Conservation (phyloP, 2,888 invertebrate genomes). For the Nineta flava region DNA sequence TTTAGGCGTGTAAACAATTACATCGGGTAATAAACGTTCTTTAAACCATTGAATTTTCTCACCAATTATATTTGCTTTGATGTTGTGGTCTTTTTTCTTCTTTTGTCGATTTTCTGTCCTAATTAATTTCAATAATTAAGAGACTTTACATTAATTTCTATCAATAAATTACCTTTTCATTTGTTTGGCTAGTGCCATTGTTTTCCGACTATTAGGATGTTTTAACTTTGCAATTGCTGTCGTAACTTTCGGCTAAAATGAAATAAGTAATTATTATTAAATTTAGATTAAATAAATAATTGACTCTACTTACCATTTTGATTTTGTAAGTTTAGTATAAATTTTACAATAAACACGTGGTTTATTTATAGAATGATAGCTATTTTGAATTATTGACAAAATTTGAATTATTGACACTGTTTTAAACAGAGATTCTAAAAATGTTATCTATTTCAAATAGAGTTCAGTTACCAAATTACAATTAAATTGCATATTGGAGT, state of each 20-base stretch:
- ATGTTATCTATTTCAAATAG: too few species aligned
- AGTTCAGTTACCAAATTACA: too few species aligned
- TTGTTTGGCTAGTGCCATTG: conserved; percentile 53
- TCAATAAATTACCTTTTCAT: conserved; percentile 36
- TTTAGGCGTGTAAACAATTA: conserved; percentile 33
- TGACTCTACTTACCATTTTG: neutral
- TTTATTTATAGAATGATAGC: too few species aligned
- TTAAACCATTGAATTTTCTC: conserved; percentile 71
- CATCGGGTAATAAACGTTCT: conserved; percentile 36
- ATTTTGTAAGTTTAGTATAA: neutral
- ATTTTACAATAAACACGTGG: neutral
- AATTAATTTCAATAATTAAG: conserved; percentile 13
- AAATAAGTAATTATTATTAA: conserved; percentile 2
- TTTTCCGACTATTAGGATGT: conserved; percentile 78
- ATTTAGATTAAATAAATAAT: neutral
- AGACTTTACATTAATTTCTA: too few species aligned
- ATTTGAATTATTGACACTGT: too few species aligned
- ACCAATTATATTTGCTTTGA: conserved; percentile 56
- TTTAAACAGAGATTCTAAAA: too few species aligned
- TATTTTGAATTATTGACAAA: too few species aligned
- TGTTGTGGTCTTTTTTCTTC: conserved; percentile 43
- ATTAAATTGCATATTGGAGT: too few species aligned
- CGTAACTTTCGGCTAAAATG: conserved; percentile 28
- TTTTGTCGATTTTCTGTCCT: conserved; percentile 40
- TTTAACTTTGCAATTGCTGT: conserved; percentile 41